Evolutionary conservation across 2,888 invertebrate genomes (phyloP), one percentile per base, ranked within the genome.

Genomic region (Aporophyla lueneburgensis): DNA sequence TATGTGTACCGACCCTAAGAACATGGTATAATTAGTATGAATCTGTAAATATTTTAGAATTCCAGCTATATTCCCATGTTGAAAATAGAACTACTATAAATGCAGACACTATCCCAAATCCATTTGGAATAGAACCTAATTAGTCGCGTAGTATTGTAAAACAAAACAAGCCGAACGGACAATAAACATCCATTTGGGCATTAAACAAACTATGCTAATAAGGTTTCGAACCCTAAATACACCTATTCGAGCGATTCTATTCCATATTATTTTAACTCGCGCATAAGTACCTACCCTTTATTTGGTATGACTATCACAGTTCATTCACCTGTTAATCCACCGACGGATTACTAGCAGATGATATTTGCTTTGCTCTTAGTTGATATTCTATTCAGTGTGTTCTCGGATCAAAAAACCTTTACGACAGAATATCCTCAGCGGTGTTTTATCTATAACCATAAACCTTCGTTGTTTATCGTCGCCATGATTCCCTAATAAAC

Each of bases 401-500:
- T 80, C 10, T 14, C 33, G 6, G 49, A 78, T 66, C 9, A 70
- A 75, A 67, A 75, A 77, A 84, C 63, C 21, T 51, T 40, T 78
- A 65, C 33, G 59, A 71, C 16, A 62, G 14, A 66, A 67, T 59
- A 71, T 73, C 43, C 67, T 59, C 65, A 5, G 24, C 21, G 24
- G n/a, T 49, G 59, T 79, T 81, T 81, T 81, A 81, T 84, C 75
- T 83, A 66, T 80, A 49, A 81, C 76, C 87, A 80, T 88, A 88
- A 89, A 89, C 74, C 27, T 40, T 51, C 59, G 14, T 27, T 59
- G 14, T 76, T 76, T 84, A 81, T 77, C 58, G 81, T 33, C 46
- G n/a, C 19, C 79, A 81, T 81, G 84, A 80, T 78, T 83, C 59
- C 74, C 33, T 84, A 84, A 84, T 86, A 86, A 86, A 84, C 71